Base-by-base conservation (phyloP, 2,888 invertebrate species). In the Pyrochroa serraticornis region DNA sequence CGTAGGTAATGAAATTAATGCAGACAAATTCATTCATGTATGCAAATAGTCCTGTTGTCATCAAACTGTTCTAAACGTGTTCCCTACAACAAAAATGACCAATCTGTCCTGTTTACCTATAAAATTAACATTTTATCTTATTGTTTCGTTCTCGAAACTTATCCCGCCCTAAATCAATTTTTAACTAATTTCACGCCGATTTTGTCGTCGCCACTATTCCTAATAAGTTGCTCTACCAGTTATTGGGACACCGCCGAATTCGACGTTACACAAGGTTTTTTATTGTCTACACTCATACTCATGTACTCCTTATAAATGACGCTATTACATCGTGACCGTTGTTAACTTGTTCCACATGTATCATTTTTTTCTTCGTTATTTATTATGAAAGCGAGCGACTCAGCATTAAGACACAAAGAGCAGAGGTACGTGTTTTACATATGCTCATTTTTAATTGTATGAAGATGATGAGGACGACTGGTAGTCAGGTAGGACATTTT, bases 391-490 rank as follows among this genome's bases (percentile, higher is more conserved):
- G 52, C 47, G 13, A 52, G 43, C 47, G 44, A 36, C 37, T 49
- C 14, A 33, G 50, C 10, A 33, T 42, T 34, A 41, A 54, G 42
- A 44, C 39, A 56, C 50, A 57, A 60, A 52, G 56, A 63, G 49
- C 60, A 65, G 45, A 58, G 66, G 66, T 67, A 67, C 66, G 66
- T 67, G 66, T 70, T 71, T 70, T 69, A 71, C 69, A 71, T 69
- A 69, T 67, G 67, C 62, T 64, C 61, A 56, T 55, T 67, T 69
- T 72, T 70, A 72, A 71, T 71, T 72, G 70, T 65, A 64, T 64
- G 65, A 67, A 65, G 65, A 70, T 71, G 72, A 71, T 70, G 66
- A 65, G 51, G 56, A 50, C 54, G 49, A 52, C 49, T 59, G 32
- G 60, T 51, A 55, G 55, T 60, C 60, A 51, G 55, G 60, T 60